A percentile compares a stretch with the other conserved stretches of the same genome.
Conservation (phyloP, 2,113 vertebrate species). For the Microcebus griseorufus region DNA sequence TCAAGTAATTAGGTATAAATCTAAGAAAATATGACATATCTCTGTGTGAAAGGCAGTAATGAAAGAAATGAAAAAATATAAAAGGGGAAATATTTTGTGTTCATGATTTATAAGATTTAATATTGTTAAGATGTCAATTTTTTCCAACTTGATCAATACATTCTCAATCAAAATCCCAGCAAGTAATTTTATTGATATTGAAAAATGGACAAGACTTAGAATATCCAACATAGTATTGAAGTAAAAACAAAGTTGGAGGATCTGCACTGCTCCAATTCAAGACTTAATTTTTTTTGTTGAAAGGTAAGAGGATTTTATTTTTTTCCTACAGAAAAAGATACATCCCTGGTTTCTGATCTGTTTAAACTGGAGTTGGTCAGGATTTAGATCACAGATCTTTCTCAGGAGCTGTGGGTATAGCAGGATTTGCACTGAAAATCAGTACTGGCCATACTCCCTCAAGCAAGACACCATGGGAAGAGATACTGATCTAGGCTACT, state of each 20-base stretch:
- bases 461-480: neutral
- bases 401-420: too few relatives aligned
- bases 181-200: too few relatives aligned
- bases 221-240: neutral
- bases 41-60: neutral
- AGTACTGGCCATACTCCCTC: neutral
- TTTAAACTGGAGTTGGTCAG: neutral
- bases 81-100: neutral
- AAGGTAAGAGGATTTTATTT: neutral
- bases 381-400: neutral
- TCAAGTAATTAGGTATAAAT: neutral
- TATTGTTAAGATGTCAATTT: neutral
- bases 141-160: neutral
- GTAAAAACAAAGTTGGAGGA: neutral
- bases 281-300: neutral
- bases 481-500: neutral
- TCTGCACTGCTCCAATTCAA: neutral
- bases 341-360: neutral
- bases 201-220: neutral
- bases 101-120: neutral
- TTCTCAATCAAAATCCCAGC: too few relatives aligned
- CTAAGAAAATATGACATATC: neutral
- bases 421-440: accelerated
- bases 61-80: neutral
- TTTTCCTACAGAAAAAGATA: neutral